Conservation (phyloP, 2,797 vertebrate genomes). For the Enteromius radiatus region DNA sequence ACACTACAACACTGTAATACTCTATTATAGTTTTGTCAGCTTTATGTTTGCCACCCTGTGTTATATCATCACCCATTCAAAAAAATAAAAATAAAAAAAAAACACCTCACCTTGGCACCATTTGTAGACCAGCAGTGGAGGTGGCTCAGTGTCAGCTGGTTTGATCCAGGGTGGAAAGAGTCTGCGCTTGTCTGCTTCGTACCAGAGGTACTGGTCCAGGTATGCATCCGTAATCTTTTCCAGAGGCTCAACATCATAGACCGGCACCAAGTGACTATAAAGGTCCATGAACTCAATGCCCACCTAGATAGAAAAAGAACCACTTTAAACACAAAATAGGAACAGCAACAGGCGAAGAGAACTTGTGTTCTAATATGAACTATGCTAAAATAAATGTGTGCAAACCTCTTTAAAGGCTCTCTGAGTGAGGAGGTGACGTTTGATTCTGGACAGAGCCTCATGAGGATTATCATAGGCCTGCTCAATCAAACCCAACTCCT, state of each 20-base stretch:
- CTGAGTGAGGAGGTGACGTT: slow-evolving; percentile 98
- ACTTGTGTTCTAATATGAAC: not conserved
- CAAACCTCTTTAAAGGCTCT: slow-evolving; percentile 98
- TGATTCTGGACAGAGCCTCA: slow-evolving; percentile 97
- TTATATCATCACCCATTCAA: too few species aligned
- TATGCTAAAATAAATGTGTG: not conserved
- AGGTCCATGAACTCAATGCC: slow-evolving; percentile 99
- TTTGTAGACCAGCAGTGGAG: slow-evolving; percentile 96
- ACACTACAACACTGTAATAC: too few species aligned
- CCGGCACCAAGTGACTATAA: slow-evolving; percentile 97
- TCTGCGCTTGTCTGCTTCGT: slow-evolving; percentile 95
- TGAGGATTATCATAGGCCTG: slow-evolving; percentile 99
- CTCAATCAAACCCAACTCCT: slow-evolving; percentile 96
- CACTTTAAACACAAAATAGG: slow-evolving; percentile 4
- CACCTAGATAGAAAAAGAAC: slow-evolving; percentile 77
- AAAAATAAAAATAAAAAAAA: too few species aligned
- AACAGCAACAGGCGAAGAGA: not conserved
- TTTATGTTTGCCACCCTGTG: too few species aligned
- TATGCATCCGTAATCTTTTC: slow-evolving; percentile 99
- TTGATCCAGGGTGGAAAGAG: slow-evolving; percentile 99
- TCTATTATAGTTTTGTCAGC: too few species aligned
- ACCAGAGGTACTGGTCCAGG: slow-evolving; percentile 98
- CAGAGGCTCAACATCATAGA: slow-evolving; percentile 97
- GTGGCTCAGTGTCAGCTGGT: slow-evolving; percentile 97
- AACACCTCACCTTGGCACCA: slow-evolving; percentile 93